Conservation (phyloP, 1,140 invertebrate genomes). For the Grapholita molesta region DNA sequence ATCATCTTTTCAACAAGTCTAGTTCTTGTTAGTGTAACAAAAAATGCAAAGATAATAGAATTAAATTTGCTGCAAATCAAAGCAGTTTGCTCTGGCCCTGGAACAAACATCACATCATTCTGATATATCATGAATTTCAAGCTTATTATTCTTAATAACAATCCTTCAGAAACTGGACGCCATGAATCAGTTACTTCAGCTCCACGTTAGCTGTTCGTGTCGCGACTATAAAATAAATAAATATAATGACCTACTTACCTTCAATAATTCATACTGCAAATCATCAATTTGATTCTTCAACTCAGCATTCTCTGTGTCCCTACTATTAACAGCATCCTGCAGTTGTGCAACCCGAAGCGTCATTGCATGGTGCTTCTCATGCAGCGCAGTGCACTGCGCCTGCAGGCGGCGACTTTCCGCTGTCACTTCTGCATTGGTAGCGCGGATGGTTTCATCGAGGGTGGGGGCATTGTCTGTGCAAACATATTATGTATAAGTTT, state of each 20-base stretch:
- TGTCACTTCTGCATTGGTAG: slow-evolving; percentile 92
- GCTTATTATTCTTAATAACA: no score
- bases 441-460: slow-evolving; percentile 88
- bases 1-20: no score
- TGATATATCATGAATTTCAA: no score
- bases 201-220: slow-evolving; percentile 97
- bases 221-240: no score
- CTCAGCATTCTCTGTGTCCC: slow-evolving; percentile 96
- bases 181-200: slow-evolving; percentile 95
- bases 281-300: slow-evolving; percentile 97
- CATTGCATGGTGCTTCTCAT: slow-evolving; percentile 96
- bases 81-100: no score
- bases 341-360: slow-evolving; percentile 94
- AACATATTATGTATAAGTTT: neutral
- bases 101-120: no score
- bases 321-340: slow-evolving; percentile 93
- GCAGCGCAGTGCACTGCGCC: slow-evolving; percentile 94
- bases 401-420: slow-evolving; percentile 95
- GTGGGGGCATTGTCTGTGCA: slow-evolving; percentile 47
- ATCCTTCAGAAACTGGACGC: no score
- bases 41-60: no score
- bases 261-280: slow-evolving; percentile 95
- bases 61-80: no score
- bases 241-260: slow-evolving; percentile 61
- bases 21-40: no score